These are phyloP conservation scores for Pseudochirops cupreus DNA, from an alignment of 2,797 vertebrate genomes.

Conservation along the genomic window DNA sequence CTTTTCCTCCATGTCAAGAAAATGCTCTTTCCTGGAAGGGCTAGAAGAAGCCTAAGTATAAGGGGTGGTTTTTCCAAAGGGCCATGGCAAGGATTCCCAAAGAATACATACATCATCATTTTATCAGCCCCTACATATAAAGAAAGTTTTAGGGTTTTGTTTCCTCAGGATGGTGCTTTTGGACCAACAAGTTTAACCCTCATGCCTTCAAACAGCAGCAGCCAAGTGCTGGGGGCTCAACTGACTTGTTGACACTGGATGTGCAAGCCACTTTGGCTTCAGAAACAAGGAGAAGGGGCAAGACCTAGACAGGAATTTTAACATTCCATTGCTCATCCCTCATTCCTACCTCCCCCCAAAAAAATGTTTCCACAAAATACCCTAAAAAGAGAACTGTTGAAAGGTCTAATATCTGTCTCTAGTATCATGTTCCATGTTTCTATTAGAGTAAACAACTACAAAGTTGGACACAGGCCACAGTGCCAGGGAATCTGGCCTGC, in stretches of 20 bases:
- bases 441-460: neutral
- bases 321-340: neutral
- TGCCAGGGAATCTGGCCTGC: neutral
- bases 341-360: neutral
- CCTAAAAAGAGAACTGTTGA: neutral
- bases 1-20: conserved; percentile 20
- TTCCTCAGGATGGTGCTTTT: conserved; percentile 25
- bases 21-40: neutral
- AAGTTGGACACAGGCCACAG: neutral
- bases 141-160: neutral
- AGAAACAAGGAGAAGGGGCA: neutral
- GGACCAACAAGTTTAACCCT: neutral
- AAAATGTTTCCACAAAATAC: neutral
- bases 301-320: neutral
- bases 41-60: neutral
- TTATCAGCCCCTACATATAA: neutral
- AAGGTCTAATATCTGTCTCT: neutral
- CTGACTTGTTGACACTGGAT: neutral
- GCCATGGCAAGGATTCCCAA: conserved; percentile 37
- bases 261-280: neutral
- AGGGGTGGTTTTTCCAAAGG: neutral
- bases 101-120: neutral
- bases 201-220: conserved; percentile 20
- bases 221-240: neutral
- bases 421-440: neutral